These are phyloP conservation scores for Proterorhinus semilunaris DNA, from an alignment of 2,113 vertebrate species.

Conservation along the genomic window DNA sequence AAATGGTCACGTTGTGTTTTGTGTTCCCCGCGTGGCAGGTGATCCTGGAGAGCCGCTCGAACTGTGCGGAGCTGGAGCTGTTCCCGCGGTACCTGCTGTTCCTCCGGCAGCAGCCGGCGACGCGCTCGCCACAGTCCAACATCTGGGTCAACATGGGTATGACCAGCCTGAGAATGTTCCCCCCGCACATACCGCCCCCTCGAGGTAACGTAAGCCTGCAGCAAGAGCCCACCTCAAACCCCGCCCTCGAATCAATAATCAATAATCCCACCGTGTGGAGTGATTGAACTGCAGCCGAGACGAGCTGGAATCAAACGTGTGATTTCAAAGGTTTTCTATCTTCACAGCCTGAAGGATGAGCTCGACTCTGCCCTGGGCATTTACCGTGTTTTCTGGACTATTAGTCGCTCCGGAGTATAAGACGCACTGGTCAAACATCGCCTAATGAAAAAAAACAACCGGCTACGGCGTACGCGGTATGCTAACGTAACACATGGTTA, in stretches of 20 bases:
- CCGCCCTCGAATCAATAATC: constrained; percentile 13
- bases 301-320: not conserved
- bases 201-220: constrained; percentile 99
- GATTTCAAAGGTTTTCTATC: constrained; percentile 23
- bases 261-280: constrained; percentile 28
- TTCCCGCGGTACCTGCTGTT: constrained; percentile 95
- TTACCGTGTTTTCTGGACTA: too few species aligned
- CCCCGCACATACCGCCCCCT: constrained; percentile 84
- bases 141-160: constrained; percentile 99
- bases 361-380: too few species aligned
- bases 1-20: not conserved
- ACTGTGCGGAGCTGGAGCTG: constrained; percentile 87
- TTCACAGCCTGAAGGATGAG: constrained; percentile 36
- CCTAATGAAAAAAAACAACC: too few species aligned
- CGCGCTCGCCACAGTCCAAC: constrained; percentile 94
- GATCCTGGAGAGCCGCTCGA: constrained; percentile 85
- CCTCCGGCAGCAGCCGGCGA: constrained; percentile 92
- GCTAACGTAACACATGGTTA: too few species aligned
- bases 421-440: too few species aligned
- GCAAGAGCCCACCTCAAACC: constrained; percentile 82
- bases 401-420: too few species aligned
- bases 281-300: constrained; percentile 36
- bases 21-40: constrained; percentile 74
- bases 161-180: constrained; percentile 98
- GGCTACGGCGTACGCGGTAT: too few species aligned